Evolutionary conservation across 2,888 invertebrate species (phyloP).

Genomic region (Eumerus sabulonum): DNA sequence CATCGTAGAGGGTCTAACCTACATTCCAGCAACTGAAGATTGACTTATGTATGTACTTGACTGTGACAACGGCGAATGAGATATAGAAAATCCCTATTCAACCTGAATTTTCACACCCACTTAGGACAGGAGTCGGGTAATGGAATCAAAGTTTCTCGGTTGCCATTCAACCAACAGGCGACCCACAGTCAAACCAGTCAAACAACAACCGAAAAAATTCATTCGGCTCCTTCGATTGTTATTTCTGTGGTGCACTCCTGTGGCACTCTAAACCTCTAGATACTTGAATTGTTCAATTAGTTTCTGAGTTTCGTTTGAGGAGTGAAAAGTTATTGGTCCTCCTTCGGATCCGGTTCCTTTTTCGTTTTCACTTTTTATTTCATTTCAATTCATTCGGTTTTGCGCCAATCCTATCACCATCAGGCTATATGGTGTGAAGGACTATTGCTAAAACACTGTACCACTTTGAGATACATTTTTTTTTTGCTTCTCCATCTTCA

Average conservation of each 20-base stretch:
- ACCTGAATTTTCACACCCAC: conserved; percentile 13
- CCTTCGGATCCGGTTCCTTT: conserved; percentile 32
- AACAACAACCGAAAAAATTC: conserved; percentile 32
- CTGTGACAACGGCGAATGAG: conserved; percentile 29
- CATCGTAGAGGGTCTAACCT: conserved; percentile 5
- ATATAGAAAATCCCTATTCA: too few species aligned
- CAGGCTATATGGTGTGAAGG: conserved; percentile 39
- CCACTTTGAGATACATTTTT: conserved; percentile 28
- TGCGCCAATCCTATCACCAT: conserved; percentile 3
- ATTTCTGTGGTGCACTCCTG: conserved; percentile 39
- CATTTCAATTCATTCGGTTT: too few species aligned
- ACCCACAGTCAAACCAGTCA: too few species aligned
- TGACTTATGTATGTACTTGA: conserved; percentile 23
- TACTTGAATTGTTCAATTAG: conserved; percentile 65
- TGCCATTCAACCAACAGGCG: too few species aligned
- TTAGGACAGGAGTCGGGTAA: conserved; percentile 46
- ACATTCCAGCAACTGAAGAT: conserved; percentile 10
- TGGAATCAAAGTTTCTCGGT: conserved; percentile 35
- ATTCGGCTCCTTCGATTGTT: conserved; percentile 39
- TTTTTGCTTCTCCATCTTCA: conserved; percentile 37
- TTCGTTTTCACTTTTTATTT: conserved; percentile 15
- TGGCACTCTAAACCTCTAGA: conserved; percentile 2
- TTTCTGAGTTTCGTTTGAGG: conserved; percentile 50
- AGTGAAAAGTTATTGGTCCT: conserved; percentile 62
- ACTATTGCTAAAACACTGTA: conserved; percentile 63